Evolutionary conservation across 2,113 vertebrate genomes (phyloP).

Genomic region (Eupsittula cactorum): DNA sequence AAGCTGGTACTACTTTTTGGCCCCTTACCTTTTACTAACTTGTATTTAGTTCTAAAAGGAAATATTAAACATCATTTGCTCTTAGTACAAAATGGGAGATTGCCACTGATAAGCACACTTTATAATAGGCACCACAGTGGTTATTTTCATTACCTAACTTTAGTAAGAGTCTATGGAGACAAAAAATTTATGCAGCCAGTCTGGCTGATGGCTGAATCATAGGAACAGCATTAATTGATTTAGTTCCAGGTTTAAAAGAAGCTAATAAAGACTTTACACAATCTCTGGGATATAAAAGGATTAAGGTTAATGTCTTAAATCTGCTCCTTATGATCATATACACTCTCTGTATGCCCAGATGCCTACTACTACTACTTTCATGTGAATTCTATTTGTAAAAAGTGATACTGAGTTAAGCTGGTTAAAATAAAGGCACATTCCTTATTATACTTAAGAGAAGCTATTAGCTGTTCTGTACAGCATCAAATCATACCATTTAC

Average conservation of each 20-base stretch:
- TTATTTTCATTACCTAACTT: background rate
- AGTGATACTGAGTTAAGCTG: background rate
- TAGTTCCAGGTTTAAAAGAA: constrained; percentile 12
- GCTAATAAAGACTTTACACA: background rate
- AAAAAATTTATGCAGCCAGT: background rate
- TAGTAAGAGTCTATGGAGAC: background rate
- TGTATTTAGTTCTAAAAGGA: background rate
- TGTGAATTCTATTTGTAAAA: background rate
- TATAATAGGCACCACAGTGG: background rate
- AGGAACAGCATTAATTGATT: constrained; percentile 23
- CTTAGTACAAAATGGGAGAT: background rate
- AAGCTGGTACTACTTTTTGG: background rate
- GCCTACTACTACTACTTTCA: background rate
- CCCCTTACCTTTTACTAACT: background rate
- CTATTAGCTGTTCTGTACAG: background rate
- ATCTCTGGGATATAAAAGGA: background rate
- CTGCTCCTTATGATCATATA: background rate
- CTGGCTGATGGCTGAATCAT: background rate
- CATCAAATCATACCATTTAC: background rate
- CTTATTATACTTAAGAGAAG: background rate
- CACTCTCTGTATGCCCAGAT: background rate
- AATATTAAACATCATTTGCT: background rate
- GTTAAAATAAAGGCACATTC: background rate
- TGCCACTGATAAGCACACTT: background rate
- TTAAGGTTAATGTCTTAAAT: background rate